A percentile compares a stretch with the other conserved stretches of the same genome.
phyloP scores from a whole-genome alignment of 2,797 vertebrate species.

The Pseudomugil gertrudae region DNA sequence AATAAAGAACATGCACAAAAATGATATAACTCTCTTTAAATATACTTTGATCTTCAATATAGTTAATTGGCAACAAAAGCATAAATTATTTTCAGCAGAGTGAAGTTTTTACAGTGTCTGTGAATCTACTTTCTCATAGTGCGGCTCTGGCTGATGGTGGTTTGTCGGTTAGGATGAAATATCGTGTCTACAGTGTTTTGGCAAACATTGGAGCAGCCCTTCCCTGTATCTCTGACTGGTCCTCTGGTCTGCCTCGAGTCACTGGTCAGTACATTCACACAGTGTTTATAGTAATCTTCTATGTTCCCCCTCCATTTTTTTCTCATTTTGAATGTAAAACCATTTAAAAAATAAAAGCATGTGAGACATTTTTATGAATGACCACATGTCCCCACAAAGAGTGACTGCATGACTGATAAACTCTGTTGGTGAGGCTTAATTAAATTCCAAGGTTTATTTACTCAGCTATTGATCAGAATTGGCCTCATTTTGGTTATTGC shows the following conservation, averaged over 20 bases:
- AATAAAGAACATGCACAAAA: no score
- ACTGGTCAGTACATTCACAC: slow-evolving; percentile 83
- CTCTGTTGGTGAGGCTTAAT: not conserved
- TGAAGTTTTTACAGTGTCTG: not conserved
- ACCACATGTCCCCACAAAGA: not conserved
- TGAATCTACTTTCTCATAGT: slow-evolving; percentile 64
- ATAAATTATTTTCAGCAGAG: not conserved
- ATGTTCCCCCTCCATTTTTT: no score
- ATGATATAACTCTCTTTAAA: not conserved
- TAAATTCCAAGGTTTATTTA: not conserved
- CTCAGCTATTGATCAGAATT: not conserved
- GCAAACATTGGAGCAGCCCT: slow-evolving; percentile 86
- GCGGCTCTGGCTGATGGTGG: slow-evolving; percentile 73
- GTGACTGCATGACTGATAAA: not conserved
- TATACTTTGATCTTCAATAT: not conserved
- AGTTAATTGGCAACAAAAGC: not conserved
- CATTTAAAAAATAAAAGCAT: no score
- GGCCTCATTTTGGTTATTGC: not conserved
- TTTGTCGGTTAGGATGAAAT: slow-evolving; percentile 87
- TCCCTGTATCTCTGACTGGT: slow-evolving; percentile 87
- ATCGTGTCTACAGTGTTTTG: slow-evolving; percentile 88
- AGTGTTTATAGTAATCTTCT: not conserved
- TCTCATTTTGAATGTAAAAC: no score
- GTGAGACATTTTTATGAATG: no score
- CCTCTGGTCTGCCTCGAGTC: slow-evolving; percentile 91